Evolutionary conservation across 2,888 invertebrate genomes (phyloP).

Genomic region (Cinara cedri): DNA sequence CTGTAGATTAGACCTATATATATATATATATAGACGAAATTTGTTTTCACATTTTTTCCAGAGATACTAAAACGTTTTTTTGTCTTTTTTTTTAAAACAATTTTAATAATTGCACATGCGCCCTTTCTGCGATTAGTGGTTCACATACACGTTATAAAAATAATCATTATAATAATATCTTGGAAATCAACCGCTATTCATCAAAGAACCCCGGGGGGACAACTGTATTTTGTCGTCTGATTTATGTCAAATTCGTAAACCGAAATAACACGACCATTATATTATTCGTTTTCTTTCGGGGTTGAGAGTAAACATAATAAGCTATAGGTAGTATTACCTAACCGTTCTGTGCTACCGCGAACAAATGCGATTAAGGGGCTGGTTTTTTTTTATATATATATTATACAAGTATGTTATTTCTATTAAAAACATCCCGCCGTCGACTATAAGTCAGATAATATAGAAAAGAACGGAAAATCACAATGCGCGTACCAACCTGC

Average conservation of each 20-base stretch:
- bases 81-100: too few relatives aligned
- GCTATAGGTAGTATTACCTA: not conserved
- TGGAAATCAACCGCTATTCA: not conserved
- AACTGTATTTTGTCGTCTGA: not conserved
- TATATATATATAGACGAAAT: too few relatives aligned
- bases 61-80: too few relatives aligned
- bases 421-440: not conserved
- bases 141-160: not conserved
- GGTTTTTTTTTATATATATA: not conserved
- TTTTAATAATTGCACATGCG: too few relatives aligned
- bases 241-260: conserved; percentile 1
- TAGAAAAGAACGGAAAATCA: not conserved
- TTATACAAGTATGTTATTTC: conserved; percentile 13
- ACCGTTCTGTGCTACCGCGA: not conserved
- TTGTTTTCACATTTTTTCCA: too few relatives aligned
- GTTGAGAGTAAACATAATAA: not conserved
- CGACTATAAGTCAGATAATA: not conserved
- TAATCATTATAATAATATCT: not conserved
- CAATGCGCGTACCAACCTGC: too few relatives aligned
- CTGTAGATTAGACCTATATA: too few relatives aligned
- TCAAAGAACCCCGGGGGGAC: not conserved
- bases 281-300: not conserved
- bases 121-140: too few relatives aligned
- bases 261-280: not conserved
- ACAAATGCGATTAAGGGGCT: not conserved